Base-by-base conservation (phyloP, 2,113 vertebrate genomes). In the Bubo bubo region DNA sequence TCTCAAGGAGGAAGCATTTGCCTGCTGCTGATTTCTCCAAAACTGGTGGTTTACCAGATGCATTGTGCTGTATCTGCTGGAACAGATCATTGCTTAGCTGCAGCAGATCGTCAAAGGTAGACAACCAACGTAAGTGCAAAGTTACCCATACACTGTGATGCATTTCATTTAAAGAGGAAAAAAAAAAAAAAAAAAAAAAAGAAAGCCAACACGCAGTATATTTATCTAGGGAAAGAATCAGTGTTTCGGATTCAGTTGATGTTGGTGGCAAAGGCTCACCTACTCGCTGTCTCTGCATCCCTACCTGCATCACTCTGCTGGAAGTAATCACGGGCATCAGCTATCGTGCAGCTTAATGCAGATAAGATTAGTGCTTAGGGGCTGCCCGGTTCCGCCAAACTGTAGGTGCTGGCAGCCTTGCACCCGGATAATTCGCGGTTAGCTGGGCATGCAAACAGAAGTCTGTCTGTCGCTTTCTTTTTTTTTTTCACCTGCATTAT, bases 91-190 rank as follows among this genome's bases (percentile, higher is more conserved):
- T 96, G 95, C 97, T 93, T 79, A 97, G 97, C 98, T 96, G 98
- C 98, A 98, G 96, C 95, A 96, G 95, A 94, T 96, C 95, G 92
- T 95, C 94, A 95, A 95, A 97, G 97, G 96, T 96, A 95, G 96
- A 97, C 97, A 90, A 97, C 79, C 96, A 95, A 98, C 93, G 98
- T 98, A 98, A 98, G 98, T 98, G 97, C 97, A 97, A 98, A 98
- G 98, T 98, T 98, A 96, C 62, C 90, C 89, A 91, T 96, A 96
- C 92, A 81, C 80, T 41, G 93, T 89, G 79, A 84, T 97, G 56
- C 60, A 28, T 93, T 93, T 94, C 79, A 96, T 97, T 89, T 76
- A 59, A 75, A 71, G 23, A 15, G 11, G 17, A 5, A 4, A 16
- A 20, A 20, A 18, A 18, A 45, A 53, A 43, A 16, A 59, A 47